Percentiles rank a stretch among this genome's conserved stretches.
Conservation (phyloP, 1,140 invertebrate species). For the Lasioglossum baleicum region DNA sequence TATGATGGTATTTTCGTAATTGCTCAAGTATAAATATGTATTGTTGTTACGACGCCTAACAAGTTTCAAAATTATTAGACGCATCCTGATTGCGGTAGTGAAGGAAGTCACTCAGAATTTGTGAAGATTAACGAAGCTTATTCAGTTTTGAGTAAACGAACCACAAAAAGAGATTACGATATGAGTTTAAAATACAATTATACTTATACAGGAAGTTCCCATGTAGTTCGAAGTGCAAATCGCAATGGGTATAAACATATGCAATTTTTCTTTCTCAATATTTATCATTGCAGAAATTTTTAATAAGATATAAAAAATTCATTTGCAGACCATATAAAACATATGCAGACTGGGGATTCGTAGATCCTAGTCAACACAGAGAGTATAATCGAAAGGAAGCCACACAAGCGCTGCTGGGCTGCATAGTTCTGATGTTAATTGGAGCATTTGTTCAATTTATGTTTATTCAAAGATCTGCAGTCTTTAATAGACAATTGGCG, state of each 20-base stretch:
- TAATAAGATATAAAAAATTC: conserved; percentile 28
- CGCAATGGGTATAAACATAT: background rate
- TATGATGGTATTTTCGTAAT: conserved; percentile 42
- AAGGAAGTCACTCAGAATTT: conserved; percentile 77
- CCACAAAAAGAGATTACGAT: conserved; percentile 58
- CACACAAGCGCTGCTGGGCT: background rate
- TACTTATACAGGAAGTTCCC: background rate
- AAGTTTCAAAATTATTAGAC: conserved; percentile 66
- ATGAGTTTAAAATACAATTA: conserved; percentile 39
- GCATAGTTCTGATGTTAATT: background rate
- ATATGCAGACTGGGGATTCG: background rate
- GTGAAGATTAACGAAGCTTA: conserved; percentile 81
- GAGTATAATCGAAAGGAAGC: background rate
- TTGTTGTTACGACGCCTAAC: background rate
- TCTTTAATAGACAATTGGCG: background rate
- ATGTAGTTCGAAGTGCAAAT: background rate
- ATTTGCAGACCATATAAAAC: background rate
- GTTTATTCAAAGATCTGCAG: background rate
- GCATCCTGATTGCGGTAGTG: conserved; percentile 78
- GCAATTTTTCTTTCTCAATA: background rate
- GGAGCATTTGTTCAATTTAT: background rate
- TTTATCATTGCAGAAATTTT: conserved; percentile 1
- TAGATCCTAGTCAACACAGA: background rate
- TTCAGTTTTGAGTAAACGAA: conserved; percentile 74
- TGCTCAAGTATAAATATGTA: too few relatives aligned